These are phyloP conservation scores for Calliphora vicina DNA, from an alignment of 1,140 invertebrate species.

Conservation along the genomic window DNA sequence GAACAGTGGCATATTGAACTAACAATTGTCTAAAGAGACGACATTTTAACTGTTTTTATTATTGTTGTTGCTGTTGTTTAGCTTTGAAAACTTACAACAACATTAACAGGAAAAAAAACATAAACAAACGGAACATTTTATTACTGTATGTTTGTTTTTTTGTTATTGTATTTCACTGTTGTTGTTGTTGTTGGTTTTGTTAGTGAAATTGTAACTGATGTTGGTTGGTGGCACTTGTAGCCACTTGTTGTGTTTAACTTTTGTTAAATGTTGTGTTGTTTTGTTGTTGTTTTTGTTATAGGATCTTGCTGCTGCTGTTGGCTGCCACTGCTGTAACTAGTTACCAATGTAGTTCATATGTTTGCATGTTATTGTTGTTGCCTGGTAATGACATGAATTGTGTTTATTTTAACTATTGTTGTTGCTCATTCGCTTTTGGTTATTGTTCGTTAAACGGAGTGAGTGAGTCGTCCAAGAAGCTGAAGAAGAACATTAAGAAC, in stretches of 20 bases:
- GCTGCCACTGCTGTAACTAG: neutral
- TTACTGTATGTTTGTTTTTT: neutral
- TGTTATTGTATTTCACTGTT: no score
- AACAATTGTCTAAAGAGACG: slow-evolving; percentile 10
- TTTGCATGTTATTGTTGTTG: neutral
- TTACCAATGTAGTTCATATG: neutral
- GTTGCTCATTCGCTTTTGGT: neutral
- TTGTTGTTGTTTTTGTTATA: neutral
- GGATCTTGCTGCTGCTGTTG: neutral
- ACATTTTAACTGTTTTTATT: slow-evolving; percentile 13
- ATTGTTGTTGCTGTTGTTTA: neutral
- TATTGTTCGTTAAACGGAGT: neutral
- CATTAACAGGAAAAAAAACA: neutral
- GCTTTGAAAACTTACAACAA: neutral
- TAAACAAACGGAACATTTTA: slow-evolving; percentile 1
- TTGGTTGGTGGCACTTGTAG: slow-evolving; percentile 3
- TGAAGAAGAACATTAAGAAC: neutral
- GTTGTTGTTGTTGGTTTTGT: neutral
- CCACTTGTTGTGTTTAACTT: neutral
- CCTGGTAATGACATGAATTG: slow-evolving; percentile 9
- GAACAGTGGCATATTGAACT: neutral
- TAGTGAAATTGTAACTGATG: neutral
- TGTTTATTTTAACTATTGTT: neutral
- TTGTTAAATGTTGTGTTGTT: neutral
- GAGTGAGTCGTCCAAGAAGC: neutral